Evolutionary conservation across 2,797 vertebrate genomes (phyloP), one percentile per base, ranked within the genome.

Genomic region (Hypotaenidia philippensis): DNA sequence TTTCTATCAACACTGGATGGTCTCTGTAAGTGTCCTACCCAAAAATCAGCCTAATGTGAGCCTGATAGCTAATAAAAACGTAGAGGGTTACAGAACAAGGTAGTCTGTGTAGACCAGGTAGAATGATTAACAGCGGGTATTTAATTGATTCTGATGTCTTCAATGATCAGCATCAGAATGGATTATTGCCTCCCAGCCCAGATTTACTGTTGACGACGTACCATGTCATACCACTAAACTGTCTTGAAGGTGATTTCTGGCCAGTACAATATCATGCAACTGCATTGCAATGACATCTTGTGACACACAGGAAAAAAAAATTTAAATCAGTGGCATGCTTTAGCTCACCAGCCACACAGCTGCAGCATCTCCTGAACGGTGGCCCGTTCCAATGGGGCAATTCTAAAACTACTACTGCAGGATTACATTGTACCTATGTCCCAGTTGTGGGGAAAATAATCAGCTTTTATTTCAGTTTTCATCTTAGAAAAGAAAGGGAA

Each of bases 61-160:
- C 22, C 26, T 55, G 26, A 69, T 68, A 61, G 56, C 60, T 87
- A 84, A 70, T 71, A 92, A 92, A 74, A 94, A 53, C 22, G 27
- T 1, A 61, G 64, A 87, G 93, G 75, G 68, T 94, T 93, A 89
- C 75, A 85, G 87, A 92, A 78, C 49, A 89, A 83, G 68, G 56
- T 83, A 60, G 40, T 78, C 87, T 91, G 34, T 91, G 34, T 89
- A 78, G 80, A 38, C 81, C 53, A 80, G n/a, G 60, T 92, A 95
- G 50, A 49, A 90, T 91, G 81, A 87, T 96, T 92, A 94, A 85
- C 89, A 93, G 41, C 7, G 6, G 56, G 38, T 38, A 49, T 78
- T 94, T 96, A 95, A 96, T 87, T 96, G 65, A 87, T 87, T 89
- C 78, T 87, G 78, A 41, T 89, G 82, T 87, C 92, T 92, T 85